Percentiles rank a stretch among this genome's conserved stretches.
Conservation (phyloP, 2,113 vertebrate genomes). For the Struthio camelus region DNA sequence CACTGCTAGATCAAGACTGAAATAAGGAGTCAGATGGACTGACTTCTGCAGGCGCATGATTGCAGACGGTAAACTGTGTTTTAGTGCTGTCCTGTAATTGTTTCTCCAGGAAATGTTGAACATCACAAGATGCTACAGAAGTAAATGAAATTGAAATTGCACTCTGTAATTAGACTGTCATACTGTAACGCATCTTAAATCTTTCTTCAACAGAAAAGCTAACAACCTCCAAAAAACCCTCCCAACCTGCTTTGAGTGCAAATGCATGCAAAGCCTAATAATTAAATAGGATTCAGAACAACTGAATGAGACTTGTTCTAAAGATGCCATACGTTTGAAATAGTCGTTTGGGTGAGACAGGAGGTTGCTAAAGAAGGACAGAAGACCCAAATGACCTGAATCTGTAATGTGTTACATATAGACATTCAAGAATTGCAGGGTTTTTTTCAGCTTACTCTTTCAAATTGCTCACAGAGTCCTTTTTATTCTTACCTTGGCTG, state of each 20-base stretch:
- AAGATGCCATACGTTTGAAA: neutral
- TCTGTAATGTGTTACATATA: neutral
- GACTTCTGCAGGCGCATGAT: neutral
- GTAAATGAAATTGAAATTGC: conserved; percentile 57
- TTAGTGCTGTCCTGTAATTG: conserved; percentile 45
- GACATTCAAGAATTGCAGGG: neutral
- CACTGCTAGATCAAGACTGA: neutral
- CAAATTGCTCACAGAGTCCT: neutral
- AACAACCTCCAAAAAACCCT: neutral
- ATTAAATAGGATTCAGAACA: neutral
- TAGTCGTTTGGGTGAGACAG: neutral
- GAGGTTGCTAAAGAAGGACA: neutral
- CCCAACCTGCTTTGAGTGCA: neutral
- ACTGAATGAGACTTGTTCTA: neutral
- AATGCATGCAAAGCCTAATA: neutral
- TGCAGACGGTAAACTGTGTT: conserved; percentile 22
- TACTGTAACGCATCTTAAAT: conserved; percentile 34
- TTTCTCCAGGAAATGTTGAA: conserved; percentile 40
- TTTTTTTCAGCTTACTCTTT: neutral
- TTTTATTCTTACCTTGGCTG: neutral
- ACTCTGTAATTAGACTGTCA: conserved; percentile 57
- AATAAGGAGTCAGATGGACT: neutral
- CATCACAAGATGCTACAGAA: conserved; percentile 23
- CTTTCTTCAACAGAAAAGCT: conserved; percentile 21
- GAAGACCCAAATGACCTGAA: neutral